These are phyloP conservation scores for Diachasmimorpha longicaudata DNA, from an alignment of 1,140 invertebrate species.

Conservation along the genomic window DNA sequence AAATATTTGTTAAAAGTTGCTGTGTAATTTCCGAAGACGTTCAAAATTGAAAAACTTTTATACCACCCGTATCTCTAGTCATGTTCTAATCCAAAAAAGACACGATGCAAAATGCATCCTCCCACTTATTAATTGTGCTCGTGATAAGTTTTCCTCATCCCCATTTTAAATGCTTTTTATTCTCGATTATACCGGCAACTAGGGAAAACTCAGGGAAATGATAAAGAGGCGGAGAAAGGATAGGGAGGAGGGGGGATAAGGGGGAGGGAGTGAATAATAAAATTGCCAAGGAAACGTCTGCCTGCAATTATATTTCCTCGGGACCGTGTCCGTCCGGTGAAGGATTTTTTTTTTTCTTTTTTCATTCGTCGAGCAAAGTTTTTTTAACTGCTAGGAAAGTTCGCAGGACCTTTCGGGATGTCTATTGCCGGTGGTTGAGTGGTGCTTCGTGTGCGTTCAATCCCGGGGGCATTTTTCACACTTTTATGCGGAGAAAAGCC, in stretches of 20 bases:
- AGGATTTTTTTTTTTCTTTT: not conserved
- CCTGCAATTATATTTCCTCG: conserved; percentile 8
- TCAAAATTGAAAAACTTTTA: not conserved
- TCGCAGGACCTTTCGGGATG: not conserved
- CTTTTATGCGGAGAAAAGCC: not conserved
- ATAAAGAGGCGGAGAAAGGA: not conserved
- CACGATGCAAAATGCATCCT: not conserved
- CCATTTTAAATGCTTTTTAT: not conserved
- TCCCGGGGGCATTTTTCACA: not conserved
- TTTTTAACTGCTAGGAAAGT: not conserved
- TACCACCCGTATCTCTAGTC: not conserved
- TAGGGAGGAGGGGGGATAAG: too few species aligned
- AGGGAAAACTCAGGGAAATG: not conserved
- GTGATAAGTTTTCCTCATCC: not conserved
- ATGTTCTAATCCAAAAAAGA: not conserved
- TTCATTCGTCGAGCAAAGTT: not conserved
- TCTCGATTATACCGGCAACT: not conserved
- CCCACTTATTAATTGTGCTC: not conserved
- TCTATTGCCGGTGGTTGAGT: not conserved
- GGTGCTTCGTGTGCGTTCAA: not conserved
- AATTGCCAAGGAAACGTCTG: conserved; percentile 4
- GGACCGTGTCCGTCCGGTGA: not conserved
- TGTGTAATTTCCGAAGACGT: not conserved
- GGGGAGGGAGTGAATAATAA: not conserved
- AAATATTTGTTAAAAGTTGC: not conserved